Conservation (phyloP, 2,113 vertebrate species). For the Oreochromis tanganicae region DNA sequence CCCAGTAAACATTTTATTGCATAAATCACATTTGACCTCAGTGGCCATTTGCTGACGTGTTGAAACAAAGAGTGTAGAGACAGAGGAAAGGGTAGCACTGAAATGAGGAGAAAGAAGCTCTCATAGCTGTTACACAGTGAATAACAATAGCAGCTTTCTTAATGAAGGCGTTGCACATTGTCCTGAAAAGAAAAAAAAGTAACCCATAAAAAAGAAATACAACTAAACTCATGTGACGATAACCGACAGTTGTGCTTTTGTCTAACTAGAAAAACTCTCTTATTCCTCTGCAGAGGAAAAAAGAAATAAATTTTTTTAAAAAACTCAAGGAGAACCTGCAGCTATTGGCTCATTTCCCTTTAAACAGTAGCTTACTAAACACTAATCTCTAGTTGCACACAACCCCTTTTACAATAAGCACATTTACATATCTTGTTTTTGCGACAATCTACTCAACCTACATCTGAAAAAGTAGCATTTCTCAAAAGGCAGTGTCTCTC, state of each 20-base stretch:
- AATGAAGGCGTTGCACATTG: slow-evolving; percentile 63
- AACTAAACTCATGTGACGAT: slow-evolving; percentile 4
- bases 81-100: not conserved
- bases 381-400: slow-evolving; percentile 65
- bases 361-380: slow-evolving; percentile 33
- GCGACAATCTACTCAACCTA: slow-evolving; percentile 33
- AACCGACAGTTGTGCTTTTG: slow-evolving; percentile 73
- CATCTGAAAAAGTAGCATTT: slow-evolving; percentile 34
- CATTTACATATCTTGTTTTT: slow-evolving; percentile 17
- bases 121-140: slow-evolving; percentile 56
- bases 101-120: slow-evolving; percentile 15
- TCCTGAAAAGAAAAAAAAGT: slow-evolving; percentile 26
- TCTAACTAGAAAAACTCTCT: slow-evolving; percentile 37
- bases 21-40: slow-evolving; percentile 86
- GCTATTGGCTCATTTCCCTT: slow-evolving; percentile 36
- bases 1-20: slow-evolving; percentile 97
- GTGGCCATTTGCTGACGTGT: slow-evolving; percentile 64
- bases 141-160: slow-evolving; percentile 78
- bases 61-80: slow-evolving; percentile 36
- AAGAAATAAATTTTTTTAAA: not conserved
- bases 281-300: not conserved
- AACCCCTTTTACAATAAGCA: slow-evolving; percentile 44
- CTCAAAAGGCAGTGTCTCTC: slow-evolving; percentile 55
- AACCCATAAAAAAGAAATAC: not conserved
- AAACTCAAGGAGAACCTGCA: not conserved